These are phyloP conservation scores for Plotosus lineatus DNA, from an alignment of 2,113 vertebrate genomes.

Conservation along the genomic window DNA sequence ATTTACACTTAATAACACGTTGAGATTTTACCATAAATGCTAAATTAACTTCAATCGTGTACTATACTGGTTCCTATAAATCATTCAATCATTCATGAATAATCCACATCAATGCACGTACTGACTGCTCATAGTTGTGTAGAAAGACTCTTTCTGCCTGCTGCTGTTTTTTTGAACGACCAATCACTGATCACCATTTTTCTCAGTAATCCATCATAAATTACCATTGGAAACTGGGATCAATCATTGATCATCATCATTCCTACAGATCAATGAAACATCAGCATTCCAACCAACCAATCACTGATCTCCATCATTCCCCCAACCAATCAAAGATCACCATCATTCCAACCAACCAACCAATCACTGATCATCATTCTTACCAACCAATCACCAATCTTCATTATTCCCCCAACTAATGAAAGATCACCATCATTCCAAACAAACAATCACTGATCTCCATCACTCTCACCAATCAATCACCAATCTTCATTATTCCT, in stretches of 20 bases:
- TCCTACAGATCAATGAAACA: neutral
- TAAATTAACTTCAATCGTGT: neutral
- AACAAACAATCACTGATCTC: neutral
- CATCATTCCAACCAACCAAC: neutral
- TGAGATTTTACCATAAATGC: neutral
- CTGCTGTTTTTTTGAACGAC: neutral
- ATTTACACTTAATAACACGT: conserved; percentile 44
- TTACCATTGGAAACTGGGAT: neutral
- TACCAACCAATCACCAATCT: neutral
- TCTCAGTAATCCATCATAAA: neutral
- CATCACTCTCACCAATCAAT: neutral
- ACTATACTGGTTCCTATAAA: neutral
- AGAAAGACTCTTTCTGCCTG: neutral
- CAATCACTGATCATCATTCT: too few species aligned
- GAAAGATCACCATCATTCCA: neutral
- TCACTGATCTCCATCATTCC: neutral
- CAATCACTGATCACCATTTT: neutral
- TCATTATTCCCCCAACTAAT: neutral
- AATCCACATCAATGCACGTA: neutral
- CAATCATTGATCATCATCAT: neutral
- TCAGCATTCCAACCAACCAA: neutral
- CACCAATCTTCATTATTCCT: neutral
- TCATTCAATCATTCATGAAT: neutral
- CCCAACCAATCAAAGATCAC: neutral
- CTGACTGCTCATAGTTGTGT: neutral